phyloP scores from a whole-genome alignment of 2,113 vertebrate genomes.

The Laterallus jamaicensis region DNA sequence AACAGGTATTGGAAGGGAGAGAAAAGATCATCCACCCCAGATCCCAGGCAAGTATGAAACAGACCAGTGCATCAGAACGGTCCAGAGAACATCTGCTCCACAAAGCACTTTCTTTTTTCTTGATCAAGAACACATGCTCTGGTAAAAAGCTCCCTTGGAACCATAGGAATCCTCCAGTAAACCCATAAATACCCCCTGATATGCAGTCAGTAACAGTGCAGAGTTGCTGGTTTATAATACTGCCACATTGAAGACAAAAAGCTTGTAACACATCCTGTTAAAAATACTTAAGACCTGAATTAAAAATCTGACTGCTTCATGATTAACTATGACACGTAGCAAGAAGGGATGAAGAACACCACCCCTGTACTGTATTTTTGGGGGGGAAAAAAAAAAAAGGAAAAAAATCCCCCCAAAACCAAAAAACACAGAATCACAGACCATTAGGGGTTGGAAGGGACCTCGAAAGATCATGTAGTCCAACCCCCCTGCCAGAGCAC shows the following conservation, averaged over 20 bases:
- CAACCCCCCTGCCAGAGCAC: no score
- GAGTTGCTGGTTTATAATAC: not conserved
- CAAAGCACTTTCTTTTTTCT: not conserved
- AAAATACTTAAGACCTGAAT: not conserved
- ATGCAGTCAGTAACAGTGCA: not conserved
- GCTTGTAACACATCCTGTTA: not conserved
- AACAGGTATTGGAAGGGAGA: not conserved
- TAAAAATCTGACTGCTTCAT: not conserved
- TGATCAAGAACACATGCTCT: not conserved
- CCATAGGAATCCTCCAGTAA: not conserved
- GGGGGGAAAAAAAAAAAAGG: not conserved
- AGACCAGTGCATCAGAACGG: not conserved
- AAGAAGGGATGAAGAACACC: not conserved
- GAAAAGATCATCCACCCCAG: not conserved
- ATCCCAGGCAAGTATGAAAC: not conserved
- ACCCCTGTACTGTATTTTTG: not conserved
- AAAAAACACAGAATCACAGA: no score
- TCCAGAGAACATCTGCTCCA: not conserved
- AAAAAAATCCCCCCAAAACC: no score
- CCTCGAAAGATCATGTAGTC: no score
- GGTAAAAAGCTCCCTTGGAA: not conserved
- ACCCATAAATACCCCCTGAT: not conserved
- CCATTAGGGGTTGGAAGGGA: no score
- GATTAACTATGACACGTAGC: not conserved
- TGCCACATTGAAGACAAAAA: not conserved